A percentile compares a stretch with the other conserved stretches of the same genome.
phyloP scores from a whole-genome alignment of 2,113 vertebrate genomes.

The Vanacampus margaritifer region DNA sequence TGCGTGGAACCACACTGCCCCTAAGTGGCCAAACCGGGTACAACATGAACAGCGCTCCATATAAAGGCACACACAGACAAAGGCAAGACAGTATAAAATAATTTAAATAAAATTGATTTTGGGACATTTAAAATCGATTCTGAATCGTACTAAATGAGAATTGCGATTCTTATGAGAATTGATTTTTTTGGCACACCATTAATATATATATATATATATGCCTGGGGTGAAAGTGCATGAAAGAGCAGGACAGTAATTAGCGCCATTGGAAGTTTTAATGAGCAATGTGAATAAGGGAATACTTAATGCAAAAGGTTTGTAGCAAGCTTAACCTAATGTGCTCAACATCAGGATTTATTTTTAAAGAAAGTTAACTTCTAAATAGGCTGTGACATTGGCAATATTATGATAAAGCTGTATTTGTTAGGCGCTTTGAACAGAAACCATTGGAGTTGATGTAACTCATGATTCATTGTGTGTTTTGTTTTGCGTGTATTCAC shows the following conservation, averaged over 20 bases:
- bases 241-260: conserved; percentile 6
- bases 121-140: no score
- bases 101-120: no score
- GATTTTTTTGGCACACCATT: no score
- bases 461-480: not conserved
- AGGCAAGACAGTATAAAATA: no score
- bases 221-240: not conserved
- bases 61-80: no score
- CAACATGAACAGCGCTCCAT: no score
- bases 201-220: no score
- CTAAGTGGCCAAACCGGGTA: no score
- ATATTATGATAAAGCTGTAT: not conserved
- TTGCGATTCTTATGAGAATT: no score
- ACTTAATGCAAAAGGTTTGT: conserved; percentile 19
- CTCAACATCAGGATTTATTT: not conserved
- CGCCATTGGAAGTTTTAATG: conserved; percentile 12
- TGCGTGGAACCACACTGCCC: no score
- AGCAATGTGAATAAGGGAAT: conserved; percentile 49
- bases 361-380: conserved; percentile 14
- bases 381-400: conserved; percentile 7
- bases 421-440: not conserved
- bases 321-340: conserved; percentile 3
- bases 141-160: no score
- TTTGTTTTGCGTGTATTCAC: conserved; percentile 12
- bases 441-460: not conserved